Evolutionary conservation across 2,888 invertebrate species (phyloP), one percentile per base, ranked within the genome.

Genomic region (Standfussiana lucernea): DNA sequence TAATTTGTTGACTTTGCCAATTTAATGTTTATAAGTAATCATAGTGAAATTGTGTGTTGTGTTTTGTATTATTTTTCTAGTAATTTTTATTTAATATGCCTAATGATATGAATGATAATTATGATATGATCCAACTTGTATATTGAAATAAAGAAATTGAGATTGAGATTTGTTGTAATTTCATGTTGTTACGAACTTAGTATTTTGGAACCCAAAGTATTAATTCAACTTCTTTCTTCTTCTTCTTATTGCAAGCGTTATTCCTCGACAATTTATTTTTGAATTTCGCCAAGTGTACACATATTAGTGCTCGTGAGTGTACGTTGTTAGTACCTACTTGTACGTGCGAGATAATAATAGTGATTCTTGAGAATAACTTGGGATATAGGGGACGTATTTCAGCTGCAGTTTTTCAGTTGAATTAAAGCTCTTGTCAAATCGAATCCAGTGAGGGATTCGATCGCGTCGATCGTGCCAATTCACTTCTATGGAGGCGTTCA

Each of bases 301-400:
- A 4, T 32, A 32, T 11, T 21, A 32, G 4, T 61, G 10, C 10
- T 21, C 10, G 21, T 35, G 59, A 61, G 21, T 61, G 21, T 21
- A 61, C 32, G 5, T 61, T 61, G 32, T 32, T 35, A 4, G 32
- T 59, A 59, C 28, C 32, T 21, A 59, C 53, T 67, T 35, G 53
- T 66, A 70, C 15, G 61, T 71, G n/a, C 56, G 62, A 65, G 62
- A 75, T 50, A 65, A 69, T 13, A 15, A n/a, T 45, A 32, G 50
- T 61, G 56, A 56, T 71, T 42, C 40, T 61, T 80, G 59, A 56
- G 45, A 45, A 35, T 73, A 35, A 42, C n/a, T n/a, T n/a, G n/a
- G 42, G 13, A 37, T 61, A 15, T 40, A 42, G 6, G n/a, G n/a
- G 8, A 76, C 18, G 28, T 45, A 53, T 78, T 80, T 65, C 18